A percentile compares a stretch with the other conserved stretches of the same genome.
Evolutionary conservation across 2,113 vertebrate genomes (phyloP).

Genomic region (Paralichthys olivaceus): DNA sequence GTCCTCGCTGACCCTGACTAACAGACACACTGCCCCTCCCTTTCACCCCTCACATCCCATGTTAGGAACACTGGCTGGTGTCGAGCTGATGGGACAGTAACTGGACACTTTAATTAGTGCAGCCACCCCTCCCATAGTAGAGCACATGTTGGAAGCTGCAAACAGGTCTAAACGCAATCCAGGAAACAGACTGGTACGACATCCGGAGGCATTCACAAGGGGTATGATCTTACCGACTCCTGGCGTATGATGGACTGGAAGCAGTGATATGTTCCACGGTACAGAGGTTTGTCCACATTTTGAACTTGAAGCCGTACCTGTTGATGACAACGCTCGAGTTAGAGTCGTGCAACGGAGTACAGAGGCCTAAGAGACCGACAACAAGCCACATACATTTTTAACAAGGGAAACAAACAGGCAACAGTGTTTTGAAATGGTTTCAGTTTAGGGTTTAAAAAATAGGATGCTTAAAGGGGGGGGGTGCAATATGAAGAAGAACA

Average conservation of each 20-base stretch:
- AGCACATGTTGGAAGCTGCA: background rate
- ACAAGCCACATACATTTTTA: slow-evolving; percentile 34
- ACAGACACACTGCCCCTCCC: slow-evolving; percentile 11
- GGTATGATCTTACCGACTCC: slow-evolving; percentile 87
- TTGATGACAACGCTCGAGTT: slow-evolving; percentile 52
- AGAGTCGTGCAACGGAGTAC: background rate
- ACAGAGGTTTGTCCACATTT: slow-evolving; percentile 90
- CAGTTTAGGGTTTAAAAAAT: slow-evolving; percentile 18
- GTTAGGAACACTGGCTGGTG: slow-evolving; percentile 32
- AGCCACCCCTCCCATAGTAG: background rate
- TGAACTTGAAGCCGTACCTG: slow-evolving; percentile 98
- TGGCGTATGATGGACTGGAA: slow-evolving; percentile 95
- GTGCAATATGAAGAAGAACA: slow-evolving; percentile 37
- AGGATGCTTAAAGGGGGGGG: slow-evolving; percentile 19
- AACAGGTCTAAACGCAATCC: background rate
- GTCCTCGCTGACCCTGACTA: slow-evolving; percentile 36
- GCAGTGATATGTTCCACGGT: slow-evolving; percentile 94
- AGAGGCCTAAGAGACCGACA: background rate
- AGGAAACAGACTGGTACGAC: background rate
- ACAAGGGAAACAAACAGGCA: slow-evolving; percentile 43
- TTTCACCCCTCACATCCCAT: slow-evolving; percentile 26
- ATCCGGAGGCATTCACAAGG: slow-evolving; percentile 56
- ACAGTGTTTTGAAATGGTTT: slow-evolving; percentile 25
- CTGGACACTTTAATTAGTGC: slow-evolving; percentile 23
- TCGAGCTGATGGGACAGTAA: slow-evolving; percentile 22